Evolutionary conservation across 2,113 vertebrate genomes (phyloP).

Genomic region (Tricholaema leucomelas): DNA sequence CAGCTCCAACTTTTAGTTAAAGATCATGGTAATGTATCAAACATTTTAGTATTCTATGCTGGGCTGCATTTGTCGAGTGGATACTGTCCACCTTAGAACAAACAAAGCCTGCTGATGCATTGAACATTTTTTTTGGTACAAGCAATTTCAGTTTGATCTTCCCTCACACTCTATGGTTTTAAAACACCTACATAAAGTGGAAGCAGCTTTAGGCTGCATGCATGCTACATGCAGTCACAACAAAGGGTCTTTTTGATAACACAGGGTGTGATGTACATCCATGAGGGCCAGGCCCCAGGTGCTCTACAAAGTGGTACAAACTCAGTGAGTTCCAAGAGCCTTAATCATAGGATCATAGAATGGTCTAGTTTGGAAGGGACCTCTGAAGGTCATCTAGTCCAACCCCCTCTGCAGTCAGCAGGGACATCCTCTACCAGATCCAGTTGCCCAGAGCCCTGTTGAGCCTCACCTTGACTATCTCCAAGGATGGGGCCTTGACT

Average conservation of each 20-base stretch:
- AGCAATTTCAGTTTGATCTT: not conserved
- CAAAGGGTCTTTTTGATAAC: not conserved
- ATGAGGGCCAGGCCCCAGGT: not conserved
- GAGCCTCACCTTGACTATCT: too few relatives aligned
- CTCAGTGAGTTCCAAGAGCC: accelerated
- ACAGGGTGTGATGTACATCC: not conserved
- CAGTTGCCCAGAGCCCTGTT: too few relatives aligned
- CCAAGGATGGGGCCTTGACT: too few relatives aligned
- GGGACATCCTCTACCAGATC: too few relatives aligned
- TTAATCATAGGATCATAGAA: not conserved
- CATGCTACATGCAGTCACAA: accelerated
- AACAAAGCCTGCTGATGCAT: not conserved
- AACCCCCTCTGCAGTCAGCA: too few relatives aligned
- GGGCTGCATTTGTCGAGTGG: not conserved
- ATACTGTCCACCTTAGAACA: not conserved
- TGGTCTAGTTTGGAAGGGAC: too few relatives aligned
- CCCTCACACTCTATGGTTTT: not conserved
- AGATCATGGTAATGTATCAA: not conserved
- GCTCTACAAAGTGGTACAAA: not conserved
- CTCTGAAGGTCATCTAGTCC: too few relatives aligned
- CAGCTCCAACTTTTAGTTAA: not conserved
- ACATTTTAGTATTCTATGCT: not conserved
- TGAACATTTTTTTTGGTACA: not conserved
- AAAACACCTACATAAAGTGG: not conserved
- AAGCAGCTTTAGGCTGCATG: not conserved